These are phyloP conservation scores for Baccha elongata DNA, from an alignment of 2,888 invertebrate genomes.

Conservation along the genomic window DNA sequence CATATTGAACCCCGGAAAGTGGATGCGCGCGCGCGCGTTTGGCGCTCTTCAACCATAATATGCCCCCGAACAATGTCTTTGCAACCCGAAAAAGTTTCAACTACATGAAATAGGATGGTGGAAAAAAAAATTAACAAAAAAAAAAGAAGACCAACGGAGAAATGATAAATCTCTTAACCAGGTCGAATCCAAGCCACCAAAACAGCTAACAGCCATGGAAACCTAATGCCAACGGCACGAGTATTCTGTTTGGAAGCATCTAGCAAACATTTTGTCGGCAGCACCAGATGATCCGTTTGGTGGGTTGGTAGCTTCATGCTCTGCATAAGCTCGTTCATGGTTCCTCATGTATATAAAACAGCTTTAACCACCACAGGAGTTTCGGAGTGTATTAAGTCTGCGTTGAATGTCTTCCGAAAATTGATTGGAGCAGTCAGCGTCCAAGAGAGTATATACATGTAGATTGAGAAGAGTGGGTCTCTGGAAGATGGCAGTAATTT, in stretches of 20 bases:
- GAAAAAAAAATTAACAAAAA: background rate
- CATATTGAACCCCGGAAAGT: slow-evolving; percentile 24
- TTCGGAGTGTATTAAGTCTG: slow-evolving; percentile 62
- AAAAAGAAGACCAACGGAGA: slow-evolving; percentile 38
- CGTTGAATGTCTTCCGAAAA: slow-evolving; percentile 70
- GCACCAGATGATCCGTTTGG: slow-evolving; percentile 44
- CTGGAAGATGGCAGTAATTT: slow-evolving; percentile 71
- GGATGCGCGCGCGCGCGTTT: slow-evolving; percentile 39
- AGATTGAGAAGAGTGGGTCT: slow-evolving; percentile 52
- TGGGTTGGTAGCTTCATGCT: slow-evolving; percentile 70
- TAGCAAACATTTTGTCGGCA: slow-evolving; percentile 67
- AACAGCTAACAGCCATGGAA: slow-evolving; percentile 71
- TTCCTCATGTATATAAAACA: slow-evolving; percentile 28
- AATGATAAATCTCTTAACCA: slow-evolving; percentile 74
- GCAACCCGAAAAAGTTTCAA: slow-evolving; percentile 34
- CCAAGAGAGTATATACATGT: background rate
- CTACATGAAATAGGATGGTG: slow-evolving; percentile 16
- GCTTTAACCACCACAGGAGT: slow-evolving; percentile 18
- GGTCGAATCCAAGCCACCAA: slow-evolving; percentile 72
- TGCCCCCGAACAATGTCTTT: slow-evolving; percentile 54
- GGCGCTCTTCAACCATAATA: slow-evolving; percentile 30
- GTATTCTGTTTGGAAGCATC: slow-evolving; percentile 66
- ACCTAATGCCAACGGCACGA: slow-evolving; percentile 74
- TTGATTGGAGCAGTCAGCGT: slow-evolving; percentile 72
- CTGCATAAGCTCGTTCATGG: slow-evolving; percentile 30